Evolutionary conservation across 1,140 invertebrate species (phyloP).

Genomic region (Musca vetustissima): DNA sequence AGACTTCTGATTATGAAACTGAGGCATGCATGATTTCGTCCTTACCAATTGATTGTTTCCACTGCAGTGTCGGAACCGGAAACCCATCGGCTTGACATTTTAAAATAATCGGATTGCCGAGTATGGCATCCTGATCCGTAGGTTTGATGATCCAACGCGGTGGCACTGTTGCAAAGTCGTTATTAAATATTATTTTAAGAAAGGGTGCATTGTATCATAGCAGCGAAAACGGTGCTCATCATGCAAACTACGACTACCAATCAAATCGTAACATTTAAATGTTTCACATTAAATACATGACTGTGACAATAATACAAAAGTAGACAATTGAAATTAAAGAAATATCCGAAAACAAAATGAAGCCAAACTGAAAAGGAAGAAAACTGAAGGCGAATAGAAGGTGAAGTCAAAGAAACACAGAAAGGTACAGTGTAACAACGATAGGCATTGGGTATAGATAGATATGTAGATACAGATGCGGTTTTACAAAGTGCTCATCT

Average conservation of each 20-base stretch:
- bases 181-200: slow-evolving; percentile 12
- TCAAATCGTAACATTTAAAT: too few species aligned
- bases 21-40: not conserved
- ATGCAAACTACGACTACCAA: not conserved
- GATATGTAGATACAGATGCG: not conserved
- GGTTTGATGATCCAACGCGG: slow-evolving; percentile 81
- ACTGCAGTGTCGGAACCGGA: slow-evolving; percentile 72
- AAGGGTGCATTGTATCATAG: not conserved
- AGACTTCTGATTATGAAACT: not conserved
- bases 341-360: not conserved
- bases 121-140: slow-evolving; percentile 70
- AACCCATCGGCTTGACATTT: slow-evolving; percentile 78
- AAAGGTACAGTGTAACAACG: not conserved
- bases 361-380: not conserved
- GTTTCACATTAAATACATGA: too few species aligned
- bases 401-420: not conserved
- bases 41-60: slow-evolving; percentile 65
- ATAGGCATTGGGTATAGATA: not conserved
- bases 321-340: not conserved
- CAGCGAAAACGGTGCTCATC: slow-evolving; percentile 14
- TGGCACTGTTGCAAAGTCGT: slow-evolving; percentile 63
- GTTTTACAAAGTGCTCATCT: slow-evolving; percentile 21
- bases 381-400: not conserved
- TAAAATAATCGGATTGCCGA: slow-evolving; percentile 69
- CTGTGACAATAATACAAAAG: too few species aligned